Conservation (phyloP, 2,888 invertebrate genomes). For the Tenodera sinensis region DNA sequence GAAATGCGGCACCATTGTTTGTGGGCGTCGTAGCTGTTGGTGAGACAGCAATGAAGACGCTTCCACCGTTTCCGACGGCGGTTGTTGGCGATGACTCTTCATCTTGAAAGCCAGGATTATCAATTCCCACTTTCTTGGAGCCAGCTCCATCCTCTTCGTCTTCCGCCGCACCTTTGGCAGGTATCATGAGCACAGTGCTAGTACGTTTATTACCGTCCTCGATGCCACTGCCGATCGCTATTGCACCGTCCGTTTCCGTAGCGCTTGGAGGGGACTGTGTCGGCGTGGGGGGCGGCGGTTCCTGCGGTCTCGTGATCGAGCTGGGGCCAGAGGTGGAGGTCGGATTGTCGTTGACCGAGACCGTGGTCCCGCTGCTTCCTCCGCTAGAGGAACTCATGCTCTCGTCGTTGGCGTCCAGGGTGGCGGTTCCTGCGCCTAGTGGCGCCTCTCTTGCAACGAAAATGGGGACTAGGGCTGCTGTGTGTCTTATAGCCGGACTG, state of each 20-base stretch:
- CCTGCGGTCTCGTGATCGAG: not conserved
- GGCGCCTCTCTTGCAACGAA: not conserved
- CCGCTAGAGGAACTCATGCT: slow-evolving; percentile 12
- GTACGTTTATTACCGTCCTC: not conserved
- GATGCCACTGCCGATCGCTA: not conserved
- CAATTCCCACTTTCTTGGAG: slow-evolving; percentile 32
- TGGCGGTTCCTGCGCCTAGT: not conserved
- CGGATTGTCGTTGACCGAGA: not conserved
- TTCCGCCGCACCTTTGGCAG: not conserved
- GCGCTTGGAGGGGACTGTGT: not conserved
- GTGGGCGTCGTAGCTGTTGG: slow-evolving; percentile 12
- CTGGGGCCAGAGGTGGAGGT: not conserved
- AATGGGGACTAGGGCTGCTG: not conserved
- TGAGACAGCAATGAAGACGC: slow-evolving; percentile 13
- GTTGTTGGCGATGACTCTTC: slow-evolving; percentile 22
- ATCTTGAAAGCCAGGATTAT: slow-evolving; percentile 36
- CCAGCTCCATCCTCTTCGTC: not conserved
- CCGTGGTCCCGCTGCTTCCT: slow-evolving; percentile 7
- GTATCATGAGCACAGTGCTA: not conserved
- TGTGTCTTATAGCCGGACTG: not conserved
- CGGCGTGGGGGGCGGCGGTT: slow-evolving; percentile 3
- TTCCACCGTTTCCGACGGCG: not conserved
- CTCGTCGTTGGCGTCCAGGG: slow-evolving; percentile 1
- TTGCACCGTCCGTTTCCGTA: not conserved
- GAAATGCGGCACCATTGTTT: not conserved